Conservation (phyloP, 2,888 invertebrate genomes). For the Pimpla rufipes region DNA sequence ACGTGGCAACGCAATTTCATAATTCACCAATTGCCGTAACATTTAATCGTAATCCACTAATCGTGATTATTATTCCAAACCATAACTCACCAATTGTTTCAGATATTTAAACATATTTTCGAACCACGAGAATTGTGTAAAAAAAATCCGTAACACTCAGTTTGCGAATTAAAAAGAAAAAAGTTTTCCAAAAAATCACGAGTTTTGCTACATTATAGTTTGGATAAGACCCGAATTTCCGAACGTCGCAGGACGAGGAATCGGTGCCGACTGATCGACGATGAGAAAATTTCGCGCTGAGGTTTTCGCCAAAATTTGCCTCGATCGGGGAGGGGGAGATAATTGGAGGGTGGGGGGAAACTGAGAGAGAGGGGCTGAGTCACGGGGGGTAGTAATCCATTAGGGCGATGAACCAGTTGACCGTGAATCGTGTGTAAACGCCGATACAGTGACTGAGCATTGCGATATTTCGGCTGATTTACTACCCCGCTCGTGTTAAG, state of each 20-base stretch:
- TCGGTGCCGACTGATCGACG: conserved; percentile 36
- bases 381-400: conserved; percentile 35
- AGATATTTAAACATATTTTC: conserved; percentile 53
- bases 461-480: conserved; percentile 29
- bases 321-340: background rate
- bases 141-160: background rate
- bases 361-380: conserved; percentile 48
- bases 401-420: conserved; percentile 39
- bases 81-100: conserved; percentile 51
- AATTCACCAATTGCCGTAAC: background rate
- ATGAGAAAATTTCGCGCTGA: conserved; percentile 11
- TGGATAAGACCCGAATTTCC: background rate
- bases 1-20: too few relatives aligned
- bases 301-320: conserved; percentile 16
- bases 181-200: conserved; percentile 8
- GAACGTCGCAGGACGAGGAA: conserved; percentile 20
- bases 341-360: background rate
- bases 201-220: background rate
- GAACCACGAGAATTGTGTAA: background rate
- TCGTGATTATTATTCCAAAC: background rate
- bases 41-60: background rate
- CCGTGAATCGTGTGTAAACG: conserved; percentile 33
- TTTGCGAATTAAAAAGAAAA: background rate
- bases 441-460: conserved; percentile 10
- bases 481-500: background rate